Evolutionary conservation across 1,140 invertebrate genomes (phyloP).

Genomic region (Drosophila burlai): DNA sequence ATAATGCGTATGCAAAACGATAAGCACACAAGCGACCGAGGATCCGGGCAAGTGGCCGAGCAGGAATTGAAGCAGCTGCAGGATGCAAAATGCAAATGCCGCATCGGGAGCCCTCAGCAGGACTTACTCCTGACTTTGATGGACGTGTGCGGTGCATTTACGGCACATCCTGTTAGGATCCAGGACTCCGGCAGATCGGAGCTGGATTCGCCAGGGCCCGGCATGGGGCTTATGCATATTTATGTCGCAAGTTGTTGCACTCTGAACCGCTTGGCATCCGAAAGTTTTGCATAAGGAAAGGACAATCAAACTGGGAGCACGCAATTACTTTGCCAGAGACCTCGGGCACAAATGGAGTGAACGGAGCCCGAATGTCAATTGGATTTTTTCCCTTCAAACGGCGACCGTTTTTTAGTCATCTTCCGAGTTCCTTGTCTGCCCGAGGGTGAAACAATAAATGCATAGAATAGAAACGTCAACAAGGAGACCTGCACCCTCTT

Average conservation of each 20-base stretch:
- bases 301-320: slow-evolving; percentile 38
- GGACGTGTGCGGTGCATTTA: slow-evolving; percentile 65
- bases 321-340: slow-evolving; percentile 47
- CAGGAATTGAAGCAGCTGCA: slow-evolving; percentile 36
- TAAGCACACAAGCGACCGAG: slow-evolving; percentile 63
- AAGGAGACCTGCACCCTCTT: slow-evolving; percentile 5
- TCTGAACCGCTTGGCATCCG: slow-evolving; percentile 39
- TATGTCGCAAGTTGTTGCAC: slow-evolving; percentile 67
- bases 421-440: background rate
- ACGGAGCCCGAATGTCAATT: slow-evolving; percentile 59
- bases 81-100: slow-evolving; percentile 68
- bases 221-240: slow-evolving; percentile 72
- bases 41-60: slow-evolving; percentile 57
- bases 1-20: slow-evolving; percentile 79
- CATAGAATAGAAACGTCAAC: slow-evolving; percentile 39
- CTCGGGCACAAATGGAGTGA: slow-evolving; percentile 12
- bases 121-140: slow-evolving; percentile 55
- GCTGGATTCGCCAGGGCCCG: background rate
- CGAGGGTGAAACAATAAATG: slow-evolving; percentile 38
- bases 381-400: slow-evolving; percentile 39
- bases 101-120: slow-evolving; percentile 3
- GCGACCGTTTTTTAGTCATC: slow-evolving; percentile 33
- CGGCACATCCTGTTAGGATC: slow-evolving; percentile 47
- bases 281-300: slow-evolving; percentile 66
- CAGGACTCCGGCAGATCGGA: slow-evolving; percentile 51